A percentile compares a stretch with the other conserved stretches of the same genome.
These are phyloP conservation scores for Gymnodraco acuticeps DNA, from an alignment of 2,797 vertebrate species.

Conservation along the genomic window DNA sequence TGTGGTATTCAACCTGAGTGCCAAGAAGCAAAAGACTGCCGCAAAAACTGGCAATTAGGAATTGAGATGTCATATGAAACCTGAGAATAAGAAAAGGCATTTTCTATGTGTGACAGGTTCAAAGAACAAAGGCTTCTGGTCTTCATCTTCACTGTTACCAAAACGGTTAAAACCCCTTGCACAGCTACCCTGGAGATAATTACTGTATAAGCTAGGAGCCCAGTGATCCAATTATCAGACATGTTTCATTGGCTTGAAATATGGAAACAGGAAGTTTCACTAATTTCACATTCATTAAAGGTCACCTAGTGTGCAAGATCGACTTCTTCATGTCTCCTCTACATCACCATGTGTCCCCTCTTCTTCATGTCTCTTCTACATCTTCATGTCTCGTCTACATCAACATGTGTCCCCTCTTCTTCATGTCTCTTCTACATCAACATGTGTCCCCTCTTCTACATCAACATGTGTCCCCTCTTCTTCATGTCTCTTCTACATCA, in stretches of 20 bases:
- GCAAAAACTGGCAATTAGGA: constrained; percentile 1
- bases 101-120: constrained; percentile 5
- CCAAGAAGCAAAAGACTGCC: constrained; percentile 9
- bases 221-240: not conserved
- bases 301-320: no score
- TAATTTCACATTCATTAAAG: not conserved
- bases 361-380: no score
- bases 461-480: no score
- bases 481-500: no score
- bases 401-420: no score
- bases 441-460: no score
- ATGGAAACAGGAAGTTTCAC: constrained; percentile 3
- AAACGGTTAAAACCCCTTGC: not conserved
- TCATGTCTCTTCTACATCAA: no score
- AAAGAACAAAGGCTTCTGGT: constrained; percentile 10
- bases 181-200: not conserved
- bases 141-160: not conserved
- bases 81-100: constrained; percentile 52
- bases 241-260: not conserved
- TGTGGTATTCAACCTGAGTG: constrained; percentile 8
- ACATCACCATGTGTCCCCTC: no score
- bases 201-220: not conserved
- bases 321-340: no score
- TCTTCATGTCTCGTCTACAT: no score
- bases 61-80: constrained; percentile 22